phyloP scores from a whole-genome alignment of 2,113 vertebrate species.

The Forbesichthys papilliferus region DNA sequence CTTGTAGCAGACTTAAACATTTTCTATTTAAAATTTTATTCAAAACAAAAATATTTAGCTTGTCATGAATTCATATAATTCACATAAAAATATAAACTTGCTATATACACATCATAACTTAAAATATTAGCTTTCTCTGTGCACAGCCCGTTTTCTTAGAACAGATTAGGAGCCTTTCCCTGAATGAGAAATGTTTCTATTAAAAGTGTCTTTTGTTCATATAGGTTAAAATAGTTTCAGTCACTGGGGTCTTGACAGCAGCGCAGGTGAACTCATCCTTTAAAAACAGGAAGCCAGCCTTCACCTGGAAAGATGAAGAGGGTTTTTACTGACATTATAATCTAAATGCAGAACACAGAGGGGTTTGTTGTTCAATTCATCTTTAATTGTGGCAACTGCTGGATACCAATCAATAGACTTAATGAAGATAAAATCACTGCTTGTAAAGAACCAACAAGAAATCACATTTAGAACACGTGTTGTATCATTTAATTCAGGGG shows the following conservation, averaged over 20 bases:
- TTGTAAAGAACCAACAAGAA: neutral
- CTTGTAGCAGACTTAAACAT: neutral
- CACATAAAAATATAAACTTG: conserved; percentile 26
- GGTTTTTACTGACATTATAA: too few relatives aligned
- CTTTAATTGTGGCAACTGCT: neutral
- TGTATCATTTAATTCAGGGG: too few relatives aligned
- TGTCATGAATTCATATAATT: conserved; percentile 13
- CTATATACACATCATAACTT: conserved; percentile 41
- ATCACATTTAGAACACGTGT: neutral
- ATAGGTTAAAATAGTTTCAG: conserved; percentile 15
- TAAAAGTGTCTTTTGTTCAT: conserved; percentile 35
- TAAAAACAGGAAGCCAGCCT: neutral
- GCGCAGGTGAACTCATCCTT: neutral
- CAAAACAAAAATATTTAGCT: conserved; percentile 50
- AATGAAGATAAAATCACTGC: neutral
- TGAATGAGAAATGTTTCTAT: conserved; percentile 49
- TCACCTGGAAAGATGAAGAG: conserved; percentile 28
- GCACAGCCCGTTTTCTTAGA: conserved; percentile 13
- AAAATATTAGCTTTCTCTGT: conserved; percentile 29
- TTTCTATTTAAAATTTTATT: conserved; percentile 3
- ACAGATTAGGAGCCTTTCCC: conserved; percentile 38
- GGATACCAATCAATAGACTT: neutral
- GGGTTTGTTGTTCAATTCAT: neutral
- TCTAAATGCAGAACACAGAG: neutral
- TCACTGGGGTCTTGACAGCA: conserved; percentile 29